Evolutionary conservation across 2,797 vertebrate genomes (phyloP).

Genomic region (Pseudochaenichthys georgianus): DNA sequence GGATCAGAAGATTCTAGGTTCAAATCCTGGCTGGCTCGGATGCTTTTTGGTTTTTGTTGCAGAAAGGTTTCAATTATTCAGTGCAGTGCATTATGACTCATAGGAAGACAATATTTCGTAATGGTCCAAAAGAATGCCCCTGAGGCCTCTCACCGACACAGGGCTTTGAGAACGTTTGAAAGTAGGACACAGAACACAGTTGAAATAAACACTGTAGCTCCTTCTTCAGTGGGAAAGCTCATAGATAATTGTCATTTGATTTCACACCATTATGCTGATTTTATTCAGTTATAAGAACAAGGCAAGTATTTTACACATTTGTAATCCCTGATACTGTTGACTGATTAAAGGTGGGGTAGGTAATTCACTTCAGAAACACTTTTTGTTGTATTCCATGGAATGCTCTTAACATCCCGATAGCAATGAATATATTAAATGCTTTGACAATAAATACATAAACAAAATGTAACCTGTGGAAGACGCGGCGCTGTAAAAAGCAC

Average conservation of each 20-base stretch:
- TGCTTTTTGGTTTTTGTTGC: not conserved
- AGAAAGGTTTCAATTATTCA: not conserved
- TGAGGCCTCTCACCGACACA: not conserved
- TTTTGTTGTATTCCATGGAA: no score
- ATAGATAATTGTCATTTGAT: not conserved
- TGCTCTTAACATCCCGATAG: no score
- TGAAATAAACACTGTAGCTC: not conserved
- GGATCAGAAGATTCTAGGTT: conserved; percentile 79
- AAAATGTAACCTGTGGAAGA: no score
- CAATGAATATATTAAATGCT: no score
- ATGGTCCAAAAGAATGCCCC: not conserved
- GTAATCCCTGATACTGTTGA: not conserved
- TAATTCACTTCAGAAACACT: no score
- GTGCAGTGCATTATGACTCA: not conserved
- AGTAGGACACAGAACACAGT: not conserved
- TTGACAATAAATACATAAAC: no score
- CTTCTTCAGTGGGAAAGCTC: not conserved
- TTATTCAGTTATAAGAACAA: not conserved
- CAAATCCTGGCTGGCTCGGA: conserved; percentile 75
- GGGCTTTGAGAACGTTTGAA: not conserved
- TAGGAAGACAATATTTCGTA: not conserved
- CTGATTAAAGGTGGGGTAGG: not conserved
- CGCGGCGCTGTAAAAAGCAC: no score
- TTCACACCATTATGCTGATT: not conserved
- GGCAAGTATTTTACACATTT: not conserved